A percentile compares a stretch with the other conserved stretches of the same genome.
Conservation (phyloP, 2,797 vertebrate genomes). For the Mormyrops boulengeri region DNA sequence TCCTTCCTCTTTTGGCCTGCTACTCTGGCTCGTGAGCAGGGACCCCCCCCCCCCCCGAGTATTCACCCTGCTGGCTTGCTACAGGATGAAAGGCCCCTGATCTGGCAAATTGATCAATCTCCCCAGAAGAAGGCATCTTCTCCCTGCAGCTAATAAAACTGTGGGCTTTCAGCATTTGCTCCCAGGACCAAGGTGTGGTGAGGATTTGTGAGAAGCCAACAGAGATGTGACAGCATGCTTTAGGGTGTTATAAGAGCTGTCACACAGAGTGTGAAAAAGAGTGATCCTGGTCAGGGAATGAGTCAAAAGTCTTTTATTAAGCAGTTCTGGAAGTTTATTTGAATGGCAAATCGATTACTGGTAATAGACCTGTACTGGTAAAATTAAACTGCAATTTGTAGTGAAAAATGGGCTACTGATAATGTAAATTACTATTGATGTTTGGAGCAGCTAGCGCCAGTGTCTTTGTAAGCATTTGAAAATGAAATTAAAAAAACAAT, state of each 20-base stretch:
- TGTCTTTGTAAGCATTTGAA: not conserved
- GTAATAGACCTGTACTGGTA: slow-evolving; percentile 16
- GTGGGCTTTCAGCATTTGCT: not conserved
- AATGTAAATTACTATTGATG: not conserved
- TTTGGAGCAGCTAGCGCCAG: not conserved
- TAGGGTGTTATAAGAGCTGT: not conserved
- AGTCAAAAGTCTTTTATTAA: slow-evolving; percentile 7
- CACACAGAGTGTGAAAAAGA: not conserved
- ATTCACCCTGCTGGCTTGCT: not conserved
- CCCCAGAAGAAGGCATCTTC: not conserved
- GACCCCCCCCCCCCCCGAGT: not conserved
- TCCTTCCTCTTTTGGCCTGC: not conserved
- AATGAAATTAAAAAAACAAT: not conserved
- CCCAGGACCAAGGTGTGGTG: not conserved
- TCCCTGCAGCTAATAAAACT: slow-evolving; percentile 10
- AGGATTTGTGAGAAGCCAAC: not conserved
- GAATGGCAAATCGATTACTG: slow-evolving; percentile 12
- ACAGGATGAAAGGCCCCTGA: slow-evolving; percentile 2
- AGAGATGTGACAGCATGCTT: not conserved
- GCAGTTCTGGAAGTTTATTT: not conserved
- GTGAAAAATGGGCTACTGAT: not conserved
- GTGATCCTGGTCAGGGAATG: not conserved
- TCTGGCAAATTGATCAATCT: slow-evolving; percentile 9
- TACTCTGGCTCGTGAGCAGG: not conserved
- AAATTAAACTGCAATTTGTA: slow-evolving; percentile 23